Conservation (phyloP, 2,113 vertebrate genomes). For the Dromiciops gliroides region DNA sequence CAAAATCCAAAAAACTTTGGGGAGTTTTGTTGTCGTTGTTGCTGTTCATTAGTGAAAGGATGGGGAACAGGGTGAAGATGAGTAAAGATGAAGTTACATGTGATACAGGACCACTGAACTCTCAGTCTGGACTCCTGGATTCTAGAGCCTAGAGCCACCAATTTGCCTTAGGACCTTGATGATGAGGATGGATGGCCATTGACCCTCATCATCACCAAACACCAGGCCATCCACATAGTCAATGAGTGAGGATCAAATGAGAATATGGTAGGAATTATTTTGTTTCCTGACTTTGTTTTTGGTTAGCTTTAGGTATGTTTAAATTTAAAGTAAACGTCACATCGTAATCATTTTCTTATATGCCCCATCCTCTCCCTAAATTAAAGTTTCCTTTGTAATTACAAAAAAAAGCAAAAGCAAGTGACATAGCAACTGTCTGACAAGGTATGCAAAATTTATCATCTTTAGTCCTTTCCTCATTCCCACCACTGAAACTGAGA, state of each 20-base stretch:
- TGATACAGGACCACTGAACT: not conserved
- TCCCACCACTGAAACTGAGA: not conserved
- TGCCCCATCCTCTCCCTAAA: not conserved
- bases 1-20: not conserved
- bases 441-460: not conserved
- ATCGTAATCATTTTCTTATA: not conserved
- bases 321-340: not conserved
- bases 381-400: not conserved
- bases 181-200: not conserved
- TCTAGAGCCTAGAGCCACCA: not conserved
- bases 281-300: not conserved
- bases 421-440: not conserved
- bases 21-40: not conserved
- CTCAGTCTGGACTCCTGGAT: not conserved
- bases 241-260: not conserved
- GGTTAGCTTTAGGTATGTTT: not conserved
- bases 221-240: not conserved
- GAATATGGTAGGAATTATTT: not conserved
- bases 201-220: not conserved
- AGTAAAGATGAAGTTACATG: not conserved
- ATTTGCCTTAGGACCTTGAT: not conserved
- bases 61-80: not conserved
- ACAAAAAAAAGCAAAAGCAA: not conserved
- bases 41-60: not conserved
- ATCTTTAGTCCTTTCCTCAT: not conserved